These are phyloP conservation scores for Neomicropteryx cornuta DNA, from an alignment of 1,140 invertebrate species.

Conservation along the genomic window DNA sequence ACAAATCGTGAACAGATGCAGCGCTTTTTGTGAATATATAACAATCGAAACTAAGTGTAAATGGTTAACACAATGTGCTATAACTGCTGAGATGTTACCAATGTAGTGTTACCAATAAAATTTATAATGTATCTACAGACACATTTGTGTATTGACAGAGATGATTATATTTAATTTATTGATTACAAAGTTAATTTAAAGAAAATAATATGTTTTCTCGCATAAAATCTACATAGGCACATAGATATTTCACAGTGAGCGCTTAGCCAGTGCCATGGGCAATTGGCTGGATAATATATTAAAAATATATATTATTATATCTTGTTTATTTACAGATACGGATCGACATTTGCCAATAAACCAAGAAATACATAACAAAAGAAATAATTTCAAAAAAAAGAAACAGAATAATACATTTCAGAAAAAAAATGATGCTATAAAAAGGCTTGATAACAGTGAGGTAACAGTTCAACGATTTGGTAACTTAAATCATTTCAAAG, in stretches of 20 bases:
- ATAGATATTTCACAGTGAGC: no score
- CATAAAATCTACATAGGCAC: no score
- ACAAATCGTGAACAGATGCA: slow-evolving; percentile 15
- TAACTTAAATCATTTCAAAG: slow-evolving; percentile 26
- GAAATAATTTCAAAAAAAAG: background rate
- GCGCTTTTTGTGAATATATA: background rate
- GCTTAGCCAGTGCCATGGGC: no score
- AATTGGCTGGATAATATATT: no score
- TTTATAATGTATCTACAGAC: slow-evolving; percentile 25
- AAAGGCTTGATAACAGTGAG: slow-evolving; percentile 14
- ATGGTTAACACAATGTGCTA: slow-evolving; percentile 7
- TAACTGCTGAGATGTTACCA: slow-evolving; percentile 15
- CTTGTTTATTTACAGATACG: no score
- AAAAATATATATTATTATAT: no score
- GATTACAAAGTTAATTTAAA: no score
- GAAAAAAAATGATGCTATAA: background rate
- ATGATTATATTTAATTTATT: no score
- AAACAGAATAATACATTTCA: background rate
- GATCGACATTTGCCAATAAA: no score
- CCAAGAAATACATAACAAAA: no score
- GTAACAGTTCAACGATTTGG: slow-evolving; percentile 25
- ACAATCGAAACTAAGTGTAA: slow-evolving; percentile 6
- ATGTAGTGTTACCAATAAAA: slow-evolving; percentile 13
- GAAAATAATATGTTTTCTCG: no score
- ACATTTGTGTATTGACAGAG: slow-evolving; percentile 20